Evolutionary conservation across 2,797 vertebrate species (phyloP), one percentile per base, ranked within the genome.

Genomic region (Cossypha caffra): DNA sequence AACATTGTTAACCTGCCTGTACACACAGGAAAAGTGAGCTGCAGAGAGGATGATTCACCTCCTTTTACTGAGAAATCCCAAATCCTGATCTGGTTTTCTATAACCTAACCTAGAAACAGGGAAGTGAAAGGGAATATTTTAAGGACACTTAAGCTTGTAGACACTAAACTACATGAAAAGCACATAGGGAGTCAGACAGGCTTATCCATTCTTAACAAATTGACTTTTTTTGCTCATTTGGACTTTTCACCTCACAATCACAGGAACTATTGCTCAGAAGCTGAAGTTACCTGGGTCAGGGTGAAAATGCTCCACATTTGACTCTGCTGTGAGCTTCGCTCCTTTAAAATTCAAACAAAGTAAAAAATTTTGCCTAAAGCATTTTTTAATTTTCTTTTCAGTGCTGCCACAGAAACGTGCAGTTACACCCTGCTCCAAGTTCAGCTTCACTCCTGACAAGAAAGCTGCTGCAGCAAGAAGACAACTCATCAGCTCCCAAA

Each of bases 131-230:
- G 11, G 19, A 72, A n/a, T 86, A 37, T 64, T 83, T 51, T 43
- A 80, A 57, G 64, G 64, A 64, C 47, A 26, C 8, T 24, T 83
- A 31, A 35, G 31, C 28, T 13, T 9, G 15, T 11, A 80, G 75
- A 74, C 35, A 47, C n/a, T 64, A 13, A 92, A 40, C 50, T 58
- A 52, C 20, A 19, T 5, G 55, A 76, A 78, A 74, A 90, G 50
- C 0, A 1, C 6, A 38, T 0, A 45, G 23, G 13, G 23, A 84
- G 15, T 40, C 61, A 77, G 42, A 43, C 20, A 69, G 54, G 5
- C 42, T 94, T 83, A 88, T 88, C 82, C 80, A 77, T 80, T 66
- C 63, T 40, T 66, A 72, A 77, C 28, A 91, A 91, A 88, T 50
- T 85, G 37, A 45, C 31, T 15, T 47, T 37, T 69, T 79, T 50